A percentile compares a stretch with the other conserved stretches of the same genome.
These are phyloP conservation scores for Rousettus leschenaultii DNA, from an alignment of 2,113 vertebrate genomes.

Conservation along the genomic window DNA sequence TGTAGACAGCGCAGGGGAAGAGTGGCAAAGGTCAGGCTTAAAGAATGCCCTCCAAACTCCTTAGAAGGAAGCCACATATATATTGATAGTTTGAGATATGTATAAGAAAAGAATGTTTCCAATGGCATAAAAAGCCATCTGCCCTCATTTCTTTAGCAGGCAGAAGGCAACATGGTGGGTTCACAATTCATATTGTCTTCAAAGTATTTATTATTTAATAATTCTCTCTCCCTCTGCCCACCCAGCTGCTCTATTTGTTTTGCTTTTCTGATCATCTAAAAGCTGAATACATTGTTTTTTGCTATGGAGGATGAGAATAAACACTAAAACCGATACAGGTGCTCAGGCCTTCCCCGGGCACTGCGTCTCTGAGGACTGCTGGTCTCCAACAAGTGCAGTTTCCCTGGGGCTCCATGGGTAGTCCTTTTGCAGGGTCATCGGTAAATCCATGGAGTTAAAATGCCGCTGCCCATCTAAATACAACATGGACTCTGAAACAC, in stretches of 20 bases:
- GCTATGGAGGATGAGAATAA: not conserved
- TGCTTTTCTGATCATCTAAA: constrained; percentile 23
- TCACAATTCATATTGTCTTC: constrained; percentile 26
- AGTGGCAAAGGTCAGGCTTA: not conserved
- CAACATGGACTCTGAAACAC: constrained; percentile 94
- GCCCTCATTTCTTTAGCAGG: not conserved
- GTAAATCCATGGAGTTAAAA: constrained; percentile 85
- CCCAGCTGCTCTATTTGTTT: not conserved
- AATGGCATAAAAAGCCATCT: not conserved
- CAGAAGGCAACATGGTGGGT: not conserved
- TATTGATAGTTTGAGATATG: not conserved
- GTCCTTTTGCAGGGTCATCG: constrained; percentile 24
- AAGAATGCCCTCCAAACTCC: not conserved
- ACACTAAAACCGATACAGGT: not conserved
- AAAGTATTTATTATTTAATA: constrained; percentile 50
- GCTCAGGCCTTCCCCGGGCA: not conserved
- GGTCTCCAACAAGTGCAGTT: not conserved
- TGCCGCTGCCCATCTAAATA: constrained; percentile 97
- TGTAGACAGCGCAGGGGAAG: not conserved
- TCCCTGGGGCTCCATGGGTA: constrained; percentile 35
- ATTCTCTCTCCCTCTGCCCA: not conserved
- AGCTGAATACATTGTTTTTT: not conserved
- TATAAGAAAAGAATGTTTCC: not conserved
- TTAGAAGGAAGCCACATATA: not conserved
- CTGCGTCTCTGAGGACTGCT: not conserved